phyloP scores from a whole-genome alignment of 2,797 vertebrate species.

The Smutsia temminckii region DNA sequence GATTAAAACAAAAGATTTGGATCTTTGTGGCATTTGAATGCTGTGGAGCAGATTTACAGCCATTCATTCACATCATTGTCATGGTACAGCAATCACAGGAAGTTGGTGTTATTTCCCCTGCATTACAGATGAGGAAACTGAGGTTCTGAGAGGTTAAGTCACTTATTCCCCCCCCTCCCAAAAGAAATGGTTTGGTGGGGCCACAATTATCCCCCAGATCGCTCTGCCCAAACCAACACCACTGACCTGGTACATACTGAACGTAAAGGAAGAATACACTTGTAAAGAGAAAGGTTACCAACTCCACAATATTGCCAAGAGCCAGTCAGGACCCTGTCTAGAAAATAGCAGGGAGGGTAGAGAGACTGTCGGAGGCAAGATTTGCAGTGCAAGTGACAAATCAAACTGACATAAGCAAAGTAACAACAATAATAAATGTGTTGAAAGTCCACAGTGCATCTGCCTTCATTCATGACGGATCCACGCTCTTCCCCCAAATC shows the following conservation, averaged over 20 bases:
- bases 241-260: neutral
- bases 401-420: neutral
- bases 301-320: neutral
- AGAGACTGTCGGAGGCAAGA: neutral
- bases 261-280: neutral
- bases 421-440: neutral
- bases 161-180: neutral
- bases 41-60: neutral
- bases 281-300: neutral
- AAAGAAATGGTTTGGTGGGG: neutral
- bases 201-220: neutral
- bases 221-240: neutral
- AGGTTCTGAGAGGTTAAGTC: neutral
- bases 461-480: neutral
- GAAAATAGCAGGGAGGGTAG: neutral
- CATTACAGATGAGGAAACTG: neutral
- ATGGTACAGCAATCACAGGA: neutral
- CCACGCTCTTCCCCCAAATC: neutral
- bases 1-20: conserved; percentile 17
- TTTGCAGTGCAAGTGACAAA: neutral
- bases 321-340: neutral
- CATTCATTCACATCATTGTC: neutral
- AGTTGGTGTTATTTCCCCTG: neutral
- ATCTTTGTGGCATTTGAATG: neutral
- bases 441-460: neutral